A percentile compares a stretch with the other conserved stretches of the same genome.
Conservation (phyloP, 2,888 invertebrate genomes). For the Tolmerus cingulatus region DNA sequence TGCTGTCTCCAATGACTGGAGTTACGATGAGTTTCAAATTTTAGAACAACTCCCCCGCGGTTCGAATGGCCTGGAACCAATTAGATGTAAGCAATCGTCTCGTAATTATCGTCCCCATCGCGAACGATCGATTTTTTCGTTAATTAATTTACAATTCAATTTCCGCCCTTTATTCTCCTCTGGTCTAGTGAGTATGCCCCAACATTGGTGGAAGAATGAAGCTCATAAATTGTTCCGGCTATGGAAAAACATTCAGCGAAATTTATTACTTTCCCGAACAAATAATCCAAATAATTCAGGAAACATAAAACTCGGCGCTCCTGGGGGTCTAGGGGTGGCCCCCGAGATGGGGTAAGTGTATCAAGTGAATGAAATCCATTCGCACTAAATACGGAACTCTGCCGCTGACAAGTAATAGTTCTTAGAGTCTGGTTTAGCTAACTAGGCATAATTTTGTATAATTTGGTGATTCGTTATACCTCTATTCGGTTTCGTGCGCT, state of each 20-base stretch:
- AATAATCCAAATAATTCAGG: not conserved
- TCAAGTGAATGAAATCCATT: not conserved
- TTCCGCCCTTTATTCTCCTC: not conserved
- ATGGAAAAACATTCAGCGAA: not conserved
- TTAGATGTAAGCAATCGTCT: not conserved
- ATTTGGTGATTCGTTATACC: not conserved
- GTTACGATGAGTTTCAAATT: not conserved
- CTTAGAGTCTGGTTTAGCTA: not conserved
- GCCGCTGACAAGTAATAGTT: not conserved
- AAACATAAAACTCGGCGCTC: not conserved
- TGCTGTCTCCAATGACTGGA: not conserved
- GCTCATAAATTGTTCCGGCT: not conserved
- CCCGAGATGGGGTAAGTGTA: not conserved
- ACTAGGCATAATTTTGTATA: slow-evolving; percentile 19
- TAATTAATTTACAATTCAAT: not conserved
- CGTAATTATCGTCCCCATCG: not conserved
- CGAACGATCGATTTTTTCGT: not conserved
- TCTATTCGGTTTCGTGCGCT: not conserved
- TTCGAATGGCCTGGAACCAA: not conserved
- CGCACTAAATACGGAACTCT: not conserved
- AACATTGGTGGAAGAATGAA: not conserved
- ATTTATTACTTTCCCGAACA: not conserved
- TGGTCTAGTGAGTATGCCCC: not conserved
- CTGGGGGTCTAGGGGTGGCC: not conserved
- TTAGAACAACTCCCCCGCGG: not conserved